phyloP scores from a whole-genome alignment of 1,140 invertebrate genomes.

The Drosophila kohkoa region DNA sequence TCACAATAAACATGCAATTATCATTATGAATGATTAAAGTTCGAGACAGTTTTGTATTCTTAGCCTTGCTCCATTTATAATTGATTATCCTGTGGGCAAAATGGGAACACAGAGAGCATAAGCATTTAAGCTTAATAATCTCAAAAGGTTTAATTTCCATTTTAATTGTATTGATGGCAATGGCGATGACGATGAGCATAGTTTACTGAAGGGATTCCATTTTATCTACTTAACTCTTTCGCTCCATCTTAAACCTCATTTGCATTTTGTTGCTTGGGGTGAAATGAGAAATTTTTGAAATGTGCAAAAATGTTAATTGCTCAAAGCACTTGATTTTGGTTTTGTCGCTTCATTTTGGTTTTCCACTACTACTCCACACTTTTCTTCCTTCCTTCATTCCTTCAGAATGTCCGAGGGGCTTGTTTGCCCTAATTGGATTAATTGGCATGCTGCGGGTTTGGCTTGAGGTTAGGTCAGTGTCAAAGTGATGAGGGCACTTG shows the following conservation, averaged over 20 bases:
- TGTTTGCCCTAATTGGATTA: constrained; percentile 53
- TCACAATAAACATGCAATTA: constrained; percentile 57
- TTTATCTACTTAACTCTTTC: constrained; percentile 14
- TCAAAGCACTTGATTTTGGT: constrained; percentile 40
- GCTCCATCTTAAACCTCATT: not conserved
- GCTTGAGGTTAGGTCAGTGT: constrained; percentile 37
- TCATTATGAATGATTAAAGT: constrained; percentile 30
- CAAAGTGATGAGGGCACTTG: constrained; percentile 22
- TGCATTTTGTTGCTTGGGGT: constrained; percentile 7
- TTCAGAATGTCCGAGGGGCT: not conserved
- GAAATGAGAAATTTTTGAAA: constrained; percentile 9
- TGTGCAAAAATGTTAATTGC: constrained; percentile 48
- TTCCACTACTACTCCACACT: not conserved
- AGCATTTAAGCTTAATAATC: constrained; percentile 63
- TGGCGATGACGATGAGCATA: not conserved
- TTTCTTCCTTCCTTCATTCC: too few relatives aligned
- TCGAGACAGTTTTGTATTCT: not conserved
- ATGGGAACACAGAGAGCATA: constrained; percentile 46
- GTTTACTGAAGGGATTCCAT: constrained; percentile 27
- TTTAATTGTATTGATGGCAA: constrained; percentile 44
- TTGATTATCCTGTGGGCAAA: constrained; percentile 72
- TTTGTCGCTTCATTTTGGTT: constrained; percentile 16
- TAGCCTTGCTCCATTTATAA: constrained; percentile 52
- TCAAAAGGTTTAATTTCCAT: constrained; percentile 58
- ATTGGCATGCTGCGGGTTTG: constrained; percentile 39